These are phyloP conservation scores for Philotrypesis tridentata DNA, from an alignment of 1,140 invertebrate genomes.

Conservation along the genomic window DNA sequence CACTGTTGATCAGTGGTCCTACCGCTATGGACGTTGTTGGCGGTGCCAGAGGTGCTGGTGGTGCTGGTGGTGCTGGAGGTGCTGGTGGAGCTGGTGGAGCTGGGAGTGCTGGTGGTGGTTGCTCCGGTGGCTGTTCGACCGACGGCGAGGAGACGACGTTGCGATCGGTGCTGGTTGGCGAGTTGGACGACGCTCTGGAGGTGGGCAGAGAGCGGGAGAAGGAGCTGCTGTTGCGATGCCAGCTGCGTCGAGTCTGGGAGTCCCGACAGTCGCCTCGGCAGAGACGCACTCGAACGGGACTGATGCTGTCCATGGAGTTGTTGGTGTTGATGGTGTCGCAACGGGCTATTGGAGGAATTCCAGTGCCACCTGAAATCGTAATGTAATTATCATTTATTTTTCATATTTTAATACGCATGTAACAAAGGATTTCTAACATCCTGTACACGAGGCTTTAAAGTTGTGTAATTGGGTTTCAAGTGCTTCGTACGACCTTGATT, in stretches of 20 bases:
- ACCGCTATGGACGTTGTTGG: no score
- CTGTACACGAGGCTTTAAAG: no score
- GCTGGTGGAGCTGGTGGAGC: no score
- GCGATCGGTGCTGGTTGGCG: background rate
- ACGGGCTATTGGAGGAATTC: background rate
- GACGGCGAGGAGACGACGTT: background rate
- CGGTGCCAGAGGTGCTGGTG: background rate
- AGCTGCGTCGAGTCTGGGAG: background rate
- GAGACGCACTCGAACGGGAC: background rate
- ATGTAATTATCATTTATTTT: no score
- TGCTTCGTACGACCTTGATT: no score
- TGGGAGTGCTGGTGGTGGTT: no score
- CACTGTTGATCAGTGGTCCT: background rate
- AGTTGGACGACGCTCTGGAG: background rate
- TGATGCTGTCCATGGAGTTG: background rate
- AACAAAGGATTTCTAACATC: no score
- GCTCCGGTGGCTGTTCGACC: background rate
- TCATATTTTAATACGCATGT: background rate
- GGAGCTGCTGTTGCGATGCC: background rate
- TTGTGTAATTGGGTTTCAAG: no score
- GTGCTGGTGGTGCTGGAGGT: no score
- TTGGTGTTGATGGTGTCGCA: background rate
- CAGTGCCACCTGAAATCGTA: background rate
- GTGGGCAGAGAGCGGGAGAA: conserved; percentile 13
- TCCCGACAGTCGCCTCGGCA: background rate